Percentiles rank a stretch among this genome's conserved stretches.
These are phyloP conservation scores for Junonia oenone DNA, from an alignment of 2,888 invertebrate species.

Conservation along the genomic window DNA sequence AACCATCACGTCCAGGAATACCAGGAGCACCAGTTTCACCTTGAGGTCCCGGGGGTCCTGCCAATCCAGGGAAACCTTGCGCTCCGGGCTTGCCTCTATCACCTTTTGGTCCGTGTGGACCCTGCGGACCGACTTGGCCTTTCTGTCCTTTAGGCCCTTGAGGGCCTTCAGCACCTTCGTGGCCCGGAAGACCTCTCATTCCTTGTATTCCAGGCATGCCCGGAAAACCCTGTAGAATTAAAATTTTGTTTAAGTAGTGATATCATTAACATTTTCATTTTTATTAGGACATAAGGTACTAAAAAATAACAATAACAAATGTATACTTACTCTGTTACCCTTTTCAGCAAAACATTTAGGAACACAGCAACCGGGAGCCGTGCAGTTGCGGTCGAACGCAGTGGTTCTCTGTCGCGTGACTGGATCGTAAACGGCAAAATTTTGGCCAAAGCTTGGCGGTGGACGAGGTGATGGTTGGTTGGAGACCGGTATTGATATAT, in stretches of 20 bases:
- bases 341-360: slow-evolving; percentile 95
- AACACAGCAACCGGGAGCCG: slow-evolving; percentile 84
- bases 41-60: slow-evolving; percentile 80
- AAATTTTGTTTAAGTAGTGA: background rate
- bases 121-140: slow-evolving; percentile 90
- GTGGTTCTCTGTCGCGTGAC: slow-evolving; percentile 58
- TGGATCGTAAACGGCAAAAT: slow-evolving; percentile 60
- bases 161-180: slow-evolving; percentile 91
- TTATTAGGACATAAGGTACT: no score
- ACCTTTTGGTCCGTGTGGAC: slow-evolving; percentile 90
- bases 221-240: slow-evolving; percentile 52
- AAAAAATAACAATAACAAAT: background rate
- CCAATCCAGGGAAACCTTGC: slow-evolving; percentile 87
- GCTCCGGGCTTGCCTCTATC: slow-evolving; percentile 92
- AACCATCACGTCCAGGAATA: slow-evolving; percentile 93
- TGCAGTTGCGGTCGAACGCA: slow-evolving; percentile 80
- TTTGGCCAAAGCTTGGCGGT: slow-evolving; percentile 39
- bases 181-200: slow-evolving; percentile 87
- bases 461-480: slow-evolving; percentile 42
- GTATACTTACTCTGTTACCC: slow-evolving; percentile 83
- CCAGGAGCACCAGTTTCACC: slow-evolving; percentile 87
- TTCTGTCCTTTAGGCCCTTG: slow-evolving; percentile 93
- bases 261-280: no score
- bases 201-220: slow-evolving; percentile 86
- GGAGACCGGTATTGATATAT: slow-evolving; percentile 31